Base-by-base conservation (phyloP, 2,113 vertebrate genomes). In the Podarcis raffonei region DNA sequence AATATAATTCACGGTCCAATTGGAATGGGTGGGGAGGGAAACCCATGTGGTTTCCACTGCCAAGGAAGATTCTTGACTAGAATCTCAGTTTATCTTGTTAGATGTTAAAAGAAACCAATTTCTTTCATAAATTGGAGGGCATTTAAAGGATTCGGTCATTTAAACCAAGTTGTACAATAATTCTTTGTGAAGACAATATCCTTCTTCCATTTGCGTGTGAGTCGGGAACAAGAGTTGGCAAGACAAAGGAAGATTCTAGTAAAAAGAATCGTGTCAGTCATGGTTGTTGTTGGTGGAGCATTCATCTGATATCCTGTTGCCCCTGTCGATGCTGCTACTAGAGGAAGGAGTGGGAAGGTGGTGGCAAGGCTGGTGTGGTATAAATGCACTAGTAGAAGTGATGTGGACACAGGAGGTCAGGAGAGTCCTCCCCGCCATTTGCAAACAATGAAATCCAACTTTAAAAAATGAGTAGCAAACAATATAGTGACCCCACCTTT, bases 71-170 rank as follows among this genome's bases (percentile, higher is more conserved):
- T 96, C 90, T 94, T 93, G 92, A 96, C 95, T 92, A 89, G 42
- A 96, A 96, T 95, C 94, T 92, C 92, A 94, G 93, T 96, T 96
- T 96, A 95, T 96, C 93, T 96, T 25, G 1, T 96, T 96, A 96
- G 94, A 27, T 81, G 59, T 94, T 96, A 95, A 96, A 96, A 93
- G 94, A 97, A 96, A 95, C 90, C 81, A 92, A 95, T 96, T 96
- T 94, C 89, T 96, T 92, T 94, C 83, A 91, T 93, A 95, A 96
- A 94, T 90, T 95, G 91, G 15, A 89, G 96, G 90, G 92, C 77
- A 88, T 93, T 96, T 95, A 94, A 95, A 95, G 85, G 81, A 96
- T 95, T 94, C 92, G 94, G 89, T n/a, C 87, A 78, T 96, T 96
- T 95, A 94, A 95, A 94, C 88, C 80, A 96, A 95, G 81, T 95